These are phyloP conservation scores for Synanthedon formicaeformis DNA, from an alignment of 2,888 invertebrate genomes.

Conservation along the genomic window DNA sequence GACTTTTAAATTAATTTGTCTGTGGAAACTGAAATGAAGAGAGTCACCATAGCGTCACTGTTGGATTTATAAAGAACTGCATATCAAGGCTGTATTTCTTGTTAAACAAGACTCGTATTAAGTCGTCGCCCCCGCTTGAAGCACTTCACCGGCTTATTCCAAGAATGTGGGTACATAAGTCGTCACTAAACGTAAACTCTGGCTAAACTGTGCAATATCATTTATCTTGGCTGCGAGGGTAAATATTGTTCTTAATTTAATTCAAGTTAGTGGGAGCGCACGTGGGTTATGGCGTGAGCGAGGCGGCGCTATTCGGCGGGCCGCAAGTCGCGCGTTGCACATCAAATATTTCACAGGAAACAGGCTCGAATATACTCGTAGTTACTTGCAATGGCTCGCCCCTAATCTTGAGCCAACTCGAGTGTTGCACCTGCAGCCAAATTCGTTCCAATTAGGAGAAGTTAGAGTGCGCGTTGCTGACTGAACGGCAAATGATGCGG, in stretches of 20 bases:
- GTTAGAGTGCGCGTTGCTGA: slow-evolving; percentile 63
- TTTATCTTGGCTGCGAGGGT: slow-evolving; percentile 57
- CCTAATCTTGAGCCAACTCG: slow-evolving; percentile 67
- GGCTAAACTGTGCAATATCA: slow-evolving; percentile 61
- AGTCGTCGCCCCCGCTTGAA: slow-evolving; percentile 21
- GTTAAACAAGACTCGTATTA: slow-evolving; percentile 21
- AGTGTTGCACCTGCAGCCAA: slow-evolving; percentile 70
- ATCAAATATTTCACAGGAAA: slow-evolving; percentile 62
- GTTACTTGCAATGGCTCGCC: slow-evolving; percentile 62
- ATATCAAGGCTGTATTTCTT: slow-evolving; percentile 20
- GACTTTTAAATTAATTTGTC: slow-evolving; percentile 45
- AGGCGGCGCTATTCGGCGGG: slow-evolving; percentile 22
- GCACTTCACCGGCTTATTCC: slow-evolving; percentile 36
- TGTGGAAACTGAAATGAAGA: slow-evolving; percentile 28
- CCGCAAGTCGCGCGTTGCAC: slow-evolving; percentile 57
- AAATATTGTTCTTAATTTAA: slow-evolving; percentile 71
- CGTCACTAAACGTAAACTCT: slow-evolving; percentile 54
- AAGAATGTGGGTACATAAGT: slow-evolving; percentile 57
- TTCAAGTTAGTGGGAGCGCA: slow-evolving; percentile 52
- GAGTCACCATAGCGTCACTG: neutral
- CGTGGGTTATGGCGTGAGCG: slow-evolving; percentile 39
- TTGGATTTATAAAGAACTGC: neutral
- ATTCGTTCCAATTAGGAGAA: slow-evolving; percentile 69
- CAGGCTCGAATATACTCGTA: slow-evolving; percentile 51
- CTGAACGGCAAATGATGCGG: slow-evolving; percentile 69